Base-by-base conservation (phyloP, 2,888 invertebrate genomes). In the Stenoptilia bipunctidactyla region DNA sequence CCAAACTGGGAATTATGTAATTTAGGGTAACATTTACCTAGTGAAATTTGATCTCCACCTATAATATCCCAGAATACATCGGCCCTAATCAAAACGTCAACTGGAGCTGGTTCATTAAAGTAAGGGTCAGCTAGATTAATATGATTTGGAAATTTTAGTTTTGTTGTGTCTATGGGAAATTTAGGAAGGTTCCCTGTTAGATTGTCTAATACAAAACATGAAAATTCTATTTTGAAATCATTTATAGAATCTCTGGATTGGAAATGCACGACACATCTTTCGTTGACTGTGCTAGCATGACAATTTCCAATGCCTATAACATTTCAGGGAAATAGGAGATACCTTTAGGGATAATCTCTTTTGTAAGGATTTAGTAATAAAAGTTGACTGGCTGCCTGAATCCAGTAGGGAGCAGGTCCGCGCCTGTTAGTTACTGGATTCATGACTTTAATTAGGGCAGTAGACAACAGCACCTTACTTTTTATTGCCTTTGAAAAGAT, bases 221-320 rank as follows among this genome's bases (percentile, higher is more conserved):
- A 40, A 0, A 42, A 36, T 5, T 13, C 40, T 14, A 36, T 34
- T 1, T 40, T 15, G 27, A 36, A 44, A 12, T 27, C 15, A 6
- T 12, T 40, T 30, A 40, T 44, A 27, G 38, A 33, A 15, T 9
- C 4, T 3, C 42, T 14, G 12, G 48, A 46, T 6, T 42, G 40
- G 15, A 48, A 20, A 35, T 43, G 38, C 8, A 39, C 40, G 15
- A 37, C 40, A 34, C 45, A 46, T 15, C 39, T 48, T 42, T 48
- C 48, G 6, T 9, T 15, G 1, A 48, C 42, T 15, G 27, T 39
- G 15, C 41, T 42, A 6, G 39, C 13, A n/a, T 13, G 2, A 20
- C 34, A 42, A 27, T 51, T 49, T 14, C 47, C 47, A 12, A 50
- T 48, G 0, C 50, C 50, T 8, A 48, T 41, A 8, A 48, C 36